These are phyloP conservation scores for Aplidium turbinatum DNA, from an alignment of 23 tunicate genomes.

Conservation along the genomic window DNA sequence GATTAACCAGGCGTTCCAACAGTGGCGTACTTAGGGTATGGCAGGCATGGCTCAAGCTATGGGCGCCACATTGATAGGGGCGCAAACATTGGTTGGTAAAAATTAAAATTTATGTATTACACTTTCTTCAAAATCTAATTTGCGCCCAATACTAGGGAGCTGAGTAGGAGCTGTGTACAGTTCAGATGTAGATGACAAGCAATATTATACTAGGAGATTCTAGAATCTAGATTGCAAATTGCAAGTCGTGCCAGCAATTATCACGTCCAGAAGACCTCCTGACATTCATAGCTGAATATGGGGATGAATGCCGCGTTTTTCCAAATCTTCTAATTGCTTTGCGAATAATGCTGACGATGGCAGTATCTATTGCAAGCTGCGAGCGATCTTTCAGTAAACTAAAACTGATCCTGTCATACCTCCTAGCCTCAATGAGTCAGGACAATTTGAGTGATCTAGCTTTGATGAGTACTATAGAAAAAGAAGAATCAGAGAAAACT, in stretches of 20 bases:
- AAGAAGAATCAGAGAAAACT: background rate
- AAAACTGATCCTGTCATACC: background rate
- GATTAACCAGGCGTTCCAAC: too few species aligned
- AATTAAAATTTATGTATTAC: too few species aligned
- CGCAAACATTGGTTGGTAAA: too few species aligned
- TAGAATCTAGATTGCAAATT: background rate
- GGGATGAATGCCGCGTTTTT: too few species aligned
- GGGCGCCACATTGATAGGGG: too few species aligned
- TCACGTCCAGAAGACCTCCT: background rate
- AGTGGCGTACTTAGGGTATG: too few species aligned
- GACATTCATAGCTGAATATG: background rate
- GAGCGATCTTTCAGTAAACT: background rate
- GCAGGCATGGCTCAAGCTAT: too few species aligned
- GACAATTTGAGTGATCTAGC: background rate
- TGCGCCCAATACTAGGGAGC: too few species aligned
- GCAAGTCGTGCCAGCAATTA: background rate
- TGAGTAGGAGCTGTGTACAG: constrained; percentile 3
- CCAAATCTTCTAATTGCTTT: too few species aligned
- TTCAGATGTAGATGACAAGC: background rate
- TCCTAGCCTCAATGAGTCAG: constrained; percentile 2
- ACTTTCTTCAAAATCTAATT: too few species aligned
- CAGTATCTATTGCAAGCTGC: too few species aligned
- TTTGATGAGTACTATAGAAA: background rate
- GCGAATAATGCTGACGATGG: too few species aligned
- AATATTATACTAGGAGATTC: background rate